Conservation (phyloP, 1,140 invertebrate species). For the Drosophila dunni region DNA sequence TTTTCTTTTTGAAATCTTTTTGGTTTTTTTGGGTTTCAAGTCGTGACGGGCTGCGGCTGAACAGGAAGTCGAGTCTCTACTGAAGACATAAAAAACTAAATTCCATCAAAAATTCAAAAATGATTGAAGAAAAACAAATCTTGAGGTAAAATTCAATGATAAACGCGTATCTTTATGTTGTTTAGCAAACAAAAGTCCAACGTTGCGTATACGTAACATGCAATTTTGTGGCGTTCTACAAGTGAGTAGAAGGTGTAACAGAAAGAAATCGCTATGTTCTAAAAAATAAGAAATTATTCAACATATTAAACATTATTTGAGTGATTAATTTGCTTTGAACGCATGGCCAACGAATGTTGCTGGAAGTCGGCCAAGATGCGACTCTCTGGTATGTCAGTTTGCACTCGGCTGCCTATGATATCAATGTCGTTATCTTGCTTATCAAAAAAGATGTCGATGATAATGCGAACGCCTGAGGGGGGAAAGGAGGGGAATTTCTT, state of each 20-base stretch:
- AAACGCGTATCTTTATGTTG: constrained; percentile 21
- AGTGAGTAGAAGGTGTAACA: not conserved
- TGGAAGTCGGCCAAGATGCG: constrained; percentile 74
- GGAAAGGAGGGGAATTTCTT: not conserved
- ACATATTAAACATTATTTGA: constrained; percentile 34
- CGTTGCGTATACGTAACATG: constrained; percentile 26
- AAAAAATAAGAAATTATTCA: constrained; percentile 1
- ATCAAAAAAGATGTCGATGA: constrained; percentile 77
- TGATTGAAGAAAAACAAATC: not conserved
- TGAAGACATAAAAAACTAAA: not conserved
- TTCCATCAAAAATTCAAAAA: not conserved
- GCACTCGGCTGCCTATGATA: constrained; percentile 69
- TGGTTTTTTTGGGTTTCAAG: constrained; percentile 29
- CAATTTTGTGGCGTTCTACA: constrained; percentile 33
- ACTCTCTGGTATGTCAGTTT: constrained; percentile 77
- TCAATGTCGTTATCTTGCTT: constrained; percentile 61
- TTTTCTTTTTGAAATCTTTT: constrained; percentile 17
- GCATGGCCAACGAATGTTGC: constrained; percentile 52
- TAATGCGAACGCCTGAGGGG: constrained; percentile 69
- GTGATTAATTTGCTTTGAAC: constrained; percentile 21
- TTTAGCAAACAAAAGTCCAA: constrained; percentile 35
- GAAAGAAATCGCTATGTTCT: not conserved
- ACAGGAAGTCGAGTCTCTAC: constrained; percentile 29
- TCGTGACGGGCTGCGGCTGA: constrained; percentile 32
- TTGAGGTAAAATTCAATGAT: constrained; percentile 5